Evolutionary conservation across 2,797 vertebrate genomes (phyloP), one percentile per base, ranked within the genome.

Genomic region (Neomorphus geoffroyi): DNA sequence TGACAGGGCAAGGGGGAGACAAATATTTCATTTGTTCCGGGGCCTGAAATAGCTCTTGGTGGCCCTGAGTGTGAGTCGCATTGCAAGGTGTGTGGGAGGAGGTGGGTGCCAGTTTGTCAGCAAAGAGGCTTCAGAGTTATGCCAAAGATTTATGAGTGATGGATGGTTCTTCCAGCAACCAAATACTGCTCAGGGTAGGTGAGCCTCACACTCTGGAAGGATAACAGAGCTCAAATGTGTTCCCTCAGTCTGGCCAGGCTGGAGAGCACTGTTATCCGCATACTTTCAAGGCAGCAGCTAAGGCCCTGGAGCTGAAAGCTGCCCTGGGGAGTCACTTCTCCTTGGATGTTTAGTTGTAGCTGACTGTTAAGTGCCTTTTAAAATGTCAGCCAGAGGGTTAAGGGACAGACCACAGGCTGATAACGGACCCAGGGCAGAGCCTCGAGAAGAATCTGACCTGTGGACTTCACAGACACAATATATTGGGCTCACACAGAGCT

Each of bases 41-140:
- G 85, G 85, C 80, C 93, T 95, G 90, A 90, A 96, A 95, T 90
- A 96, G 93, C 87, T 92, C 90, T 91, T 77, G 92, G 89, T 65
- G 86, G 92, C 72, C 79, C 54, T 26, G 65, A 88, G 80, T 45
- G 84, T 92, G 84, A 95, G 75, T 92, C 69, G 69, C 39, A 9
- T 88, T 92, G 93, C 18, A 6, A 35, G 50, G 51, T 28, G 24
- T 56, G 48, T n/a, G 80, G 56, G 46, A 43, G 86, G 30, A 81
- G 23, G 48, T 83, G 84, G 66, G 77, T 93, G 94, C 83, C 93
- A 90, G 80, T 96, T 96, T 95, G 93, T 96, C 93, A 96, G 94
- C 93, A 93, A 86, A 91, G 67, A 80, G 3, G 10, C 80, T 84
- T 94, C 88, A 89, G 93, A 94, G 74, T 92, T 94, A 95, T n/a